Evolutionary conservation across 2,888 invertebrate genomes (phyloP).

Genomic region (Melitaea athalia): DNA sequence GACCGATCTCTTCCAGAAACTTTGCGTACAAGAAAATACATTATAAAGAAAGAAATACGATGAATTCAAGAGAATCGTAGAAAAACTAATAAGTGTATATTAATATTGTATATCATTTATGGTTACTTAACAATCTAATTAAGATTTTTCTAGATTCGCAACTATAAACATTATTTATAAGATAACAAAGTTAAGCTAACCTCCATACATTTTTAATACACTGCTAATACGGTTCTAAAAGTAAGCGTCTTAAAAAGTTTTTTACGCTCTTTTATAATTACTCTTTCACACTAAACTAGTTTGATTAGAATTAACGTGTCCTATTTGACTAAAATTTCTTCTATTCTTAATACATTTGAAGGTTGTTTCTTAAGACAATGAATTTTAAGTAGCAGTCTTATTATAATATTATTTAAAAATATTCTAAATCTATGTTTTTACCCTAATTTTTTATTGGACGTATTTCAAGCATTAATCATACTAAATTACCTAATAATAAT

Average conservation of each 20-base stretch:
- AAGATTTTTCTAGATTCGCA: neutral
- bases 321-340: neutral
- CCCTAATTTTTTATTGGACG: too few relatives aligned
- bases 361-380: neutral
- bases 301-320: neutral
- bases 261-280: slow-evolving; percentile 1
- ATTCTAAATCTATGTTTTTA: too few relatives aligned
- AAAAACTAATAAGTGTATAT: too few relatives aligned
- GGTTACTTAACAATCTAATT: too few relatives aligned
- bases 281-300: neutral
- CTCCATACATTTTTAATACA: neutral
- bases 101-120: too few relatives aligned
- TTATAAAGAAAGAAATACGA: too few relatives aligned
- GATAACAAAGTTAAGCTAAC: neutral
- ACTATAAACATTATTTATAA: neutral
- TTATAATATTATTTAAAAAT: too few relatives aligned
- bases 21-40: too few relatives aligned
- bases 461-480: too few relatives aligned
- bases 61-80: too few relatives aligned
- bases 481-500: too few relatives aligned
- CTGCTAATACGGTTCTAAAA: neutral
- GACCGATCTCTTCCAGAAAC: too few relatives aligned
- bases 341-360: neutral
- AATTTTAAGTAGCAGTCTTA: neutral
- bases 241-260: neutral